Evolutionary conservation across 2,113 vertebrate genomes (phyloP).

Genomic region (Cisticola juncidis): DNA sequence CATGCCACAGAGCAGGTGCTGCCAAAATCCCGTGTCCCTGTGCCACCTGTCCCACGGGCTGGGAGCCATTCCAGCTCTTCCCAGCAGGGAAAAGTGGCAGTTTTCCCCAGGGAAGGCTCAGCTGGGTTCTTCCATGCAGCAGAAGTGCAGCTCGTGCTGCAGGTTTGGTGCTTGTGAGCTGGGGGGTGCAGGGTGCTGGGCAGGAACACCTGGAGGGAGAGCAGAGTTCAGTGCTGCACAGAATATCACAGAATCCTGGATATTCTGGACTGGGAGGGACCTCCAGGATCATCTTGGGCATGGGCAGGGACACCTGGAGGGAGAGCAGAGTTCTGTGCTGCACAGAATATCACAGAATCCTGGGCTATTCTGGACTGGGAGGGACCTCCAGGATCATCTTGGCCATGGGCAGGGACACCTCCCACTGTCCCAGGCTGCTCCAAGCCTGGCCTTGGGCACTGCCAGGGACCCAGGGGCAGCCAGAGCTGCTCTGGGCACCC

Average conservation of each 20-base stretch:
- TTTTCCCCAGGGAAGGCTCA: not conserved
- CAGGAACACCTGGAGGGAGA: not conserved
- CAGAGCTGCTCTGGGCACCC: not conserved
- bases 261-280: not conserved
- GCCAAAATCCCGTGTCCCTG: not conserved
- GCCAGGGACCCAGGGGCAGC: not conserved
- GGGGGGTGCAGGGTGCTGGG: not conserved
- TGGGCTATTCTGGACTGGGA: not conserved
- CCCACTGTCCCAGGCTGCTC: rapidly evolving
- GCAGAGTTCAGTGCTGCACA: not conserved
- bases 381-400: not conserved
- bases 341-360: not conserved
- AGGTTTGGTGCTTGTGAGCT: not conserved
- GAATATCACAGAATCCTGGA: not conserved
- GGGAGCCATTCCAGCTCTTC: rapidly evolving
- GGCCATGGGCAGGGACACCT: not conserved
- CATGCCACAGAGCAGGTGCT: not conserved
- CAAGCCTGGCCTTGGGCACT: not conserved
- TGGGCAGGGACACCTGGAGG: not conserved
- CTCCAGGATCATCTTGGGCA: not conserved
- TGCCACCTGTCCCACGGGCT: not conserved
- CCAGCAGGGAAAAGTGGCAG: not conserved
- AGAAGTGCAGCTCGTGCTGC: not conserved
- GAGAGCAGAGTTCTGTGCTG: not conserved
- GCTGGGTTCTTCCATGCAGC: not conserved